phyloP scores from a whole-genome alignment of 2,797 vertebrate genomes.

The Sparus aurata region DNA sequence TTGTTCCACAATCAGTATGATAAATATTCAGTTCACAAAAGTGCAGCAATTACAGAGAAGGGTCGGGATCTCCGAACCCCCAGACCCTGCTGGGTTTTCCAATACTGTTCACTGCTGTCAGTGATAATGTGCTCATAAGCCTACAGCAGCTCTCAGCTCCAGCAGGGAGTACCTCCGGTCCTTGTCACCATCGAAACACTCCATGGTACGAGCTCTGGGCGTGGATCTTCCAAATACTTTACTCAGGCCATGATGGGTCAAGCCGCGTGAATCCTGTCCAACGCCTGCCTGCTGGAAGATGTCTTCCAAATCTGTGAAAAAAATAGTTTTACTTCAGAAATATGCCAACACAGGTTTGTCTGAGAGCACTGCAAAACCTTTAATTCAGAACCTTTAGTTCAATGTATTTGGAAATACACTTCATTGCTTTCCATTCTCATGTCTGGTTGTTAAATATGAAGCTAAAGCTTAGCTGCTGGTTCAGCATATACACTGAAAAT shows the following conservation, averaged over 20 bases:
- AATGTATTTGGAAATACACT: background rate
- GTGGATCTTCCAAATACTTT: conserved; percentile 62
- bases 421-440: background rate
- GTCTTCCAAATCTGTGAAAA: conserved; percentile 76
- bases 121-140: conserved; percentile 71
- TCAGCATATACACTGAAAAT: background rate
- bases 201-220: conserved; percentile 61
- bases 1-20: conserved; percentile 68
- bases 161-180: conserved; percentile 77
- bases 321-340: conserved; percentile 9
- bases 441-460: background rate
- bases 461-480: background rate
- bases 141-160: conserved; percentile 79
- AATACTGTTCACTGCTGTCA: conserved; percentile 75
- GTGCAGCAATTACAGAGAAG: conserved; percentile 77
- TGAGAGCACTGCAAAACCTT: background rate
- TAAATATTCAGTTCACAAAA: conserved; percentile 79
- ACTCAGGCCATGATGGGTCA: conserved; percentile 74
- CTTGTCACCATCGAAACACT: conserved; percentile 77
- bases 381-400: background rate
- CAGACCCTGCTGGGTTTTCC: conserved; percentile 56
- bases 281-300: conserved; percentile 61
- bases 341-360: background rate
- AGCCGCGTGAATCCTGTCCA: conserved; percentile 45
- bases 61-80: conserved; percentile 24